These are phyloP conservation scores for Pleuronectes platessa DNA, from an alignment of 2,113 vertebrate species.

Conservation along the genomic window DNA sequence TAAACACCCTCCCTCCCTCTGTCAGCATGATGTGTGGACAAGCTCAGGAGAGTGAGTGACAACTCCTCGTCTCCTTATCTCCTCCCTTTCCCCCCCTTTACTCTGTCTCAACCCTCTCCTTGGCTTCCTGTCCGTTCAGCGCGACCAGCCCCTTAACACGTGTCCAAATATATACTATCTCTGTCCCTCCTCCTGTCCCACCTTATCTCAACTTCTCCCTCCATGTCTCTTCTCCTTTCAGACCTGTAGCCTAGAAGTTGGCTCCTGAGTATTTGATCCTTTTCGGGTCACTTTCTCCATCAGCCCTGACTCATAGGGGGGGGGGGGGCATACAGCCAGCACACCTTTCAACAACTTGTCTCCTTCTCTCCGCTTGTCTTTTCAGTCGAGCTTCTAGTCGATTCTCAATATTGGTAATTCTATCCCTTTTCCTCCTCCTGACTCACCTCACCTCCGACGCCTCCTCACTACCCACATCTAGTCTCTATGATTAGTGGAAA, in stretches of 20 bases:
- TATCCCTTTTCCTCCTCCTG: not conserved
- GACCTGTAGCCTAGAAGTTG: slow-evolving; percentile 19
- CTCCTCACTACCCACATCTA: not conserved
- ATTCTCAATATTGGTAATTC: not conserved
- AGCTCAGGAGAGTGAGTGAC: slow-evolving; percentile 51
- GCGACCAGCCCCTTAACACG: slow-evolving; percentile 26
- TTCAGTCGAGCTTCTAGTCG: not conserved
- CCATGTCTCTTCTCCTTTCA: slow-evolving; percentile 1
- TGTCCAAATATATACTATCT: slow-evolving; percentile 44
- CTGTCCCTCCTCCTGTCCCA: slow-evolving; percentile 16
- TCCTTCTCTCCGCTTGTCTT: not conserved
- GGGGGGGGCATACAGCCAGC: not conserved
- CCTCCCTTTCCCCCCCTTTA: slow-evolving; percentile 16
- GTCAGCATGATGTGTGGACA: slow-evolving; percentile 45
- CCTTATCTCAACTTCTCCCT: slow-evolving; percentile 31
- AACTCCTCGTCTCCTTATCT: slow-evolving; percentile 51
- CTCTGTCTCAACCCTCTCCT: slow-evolving; percentile 43
- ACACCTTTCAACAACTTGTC: not conserved
- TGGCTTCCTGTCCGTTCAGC: not conserved
- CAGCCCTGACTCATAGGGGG: not conserved
- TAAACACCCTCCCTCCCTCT: not conserved
- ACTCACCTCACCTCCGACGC: not conserved
- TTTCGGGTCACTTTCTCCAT: slow-evolving; percentile 15
- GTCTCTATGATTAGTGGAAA: slow-evolving; percentile 2
- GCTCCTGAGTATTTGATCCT: not conserved